Base-by-base conservation (phyloP, 2,888 invertebrate genomes). In the Keiferia lycopersicella region DNA sequence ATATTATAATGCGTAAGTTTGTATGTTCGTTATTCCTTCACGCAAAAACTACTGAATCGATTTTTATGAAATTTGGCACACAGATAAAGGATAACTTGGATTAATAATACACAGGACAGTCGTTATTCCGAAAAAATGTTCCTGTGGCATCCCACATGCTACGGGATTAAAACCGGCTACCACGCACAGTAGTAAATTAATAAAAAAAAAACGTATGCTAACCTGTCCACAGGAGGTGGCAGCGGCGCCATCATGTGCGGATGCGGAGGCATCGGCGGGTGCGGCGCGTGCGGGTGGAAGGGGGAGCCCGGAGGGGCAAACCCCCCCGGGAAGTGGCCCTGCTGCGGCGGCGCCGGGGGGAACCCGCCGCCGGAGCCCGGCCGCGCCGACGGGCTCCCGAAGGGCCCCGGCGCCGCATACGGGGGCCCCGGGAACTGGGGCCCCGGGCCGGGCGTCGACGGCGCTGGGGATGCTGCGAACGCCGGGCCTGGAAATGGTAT, bases 281-380 rank as follows among this genome's bases (percentile, higher is more conserved):
- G 97, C 67, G 97, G 96, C 67, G 96, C 95, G 78, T 95, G 96
- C 67, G 96, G 96, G 71, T 96, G 96, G 67, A 96, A 96, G 68
- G 96, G 96, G 60, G 96, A 96, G 10, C 95, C 94, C 61, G 94
- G 95, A 76, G 95, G 95, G 75, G 95, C 94, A 73, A 94, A 94
- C 71, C 95, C 95, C 68, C 96, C 96, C 57, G 84, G 95, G 93
- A 84, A 95, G 94, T 78, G 95, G 91, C 86, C 94, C 93, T 78
- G 94, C 93, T 78, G 93, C 74, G 76, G 88, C 64, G 95, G 96
- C 67, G 96, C 96, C 10, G 97, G 96, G 50, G 97, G 96, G 73
- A 96, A 96, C 94, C 77, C 97, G 72, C 89, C 97, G 71, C 96
- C 96, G 45, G 97, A 97, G 69, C 97, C 97, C 61, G 97, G 97